phyloP scores from a whole-genome alignment of 2,888 invertebrate genomes.

The Protodeltote pygarga region DNA sequence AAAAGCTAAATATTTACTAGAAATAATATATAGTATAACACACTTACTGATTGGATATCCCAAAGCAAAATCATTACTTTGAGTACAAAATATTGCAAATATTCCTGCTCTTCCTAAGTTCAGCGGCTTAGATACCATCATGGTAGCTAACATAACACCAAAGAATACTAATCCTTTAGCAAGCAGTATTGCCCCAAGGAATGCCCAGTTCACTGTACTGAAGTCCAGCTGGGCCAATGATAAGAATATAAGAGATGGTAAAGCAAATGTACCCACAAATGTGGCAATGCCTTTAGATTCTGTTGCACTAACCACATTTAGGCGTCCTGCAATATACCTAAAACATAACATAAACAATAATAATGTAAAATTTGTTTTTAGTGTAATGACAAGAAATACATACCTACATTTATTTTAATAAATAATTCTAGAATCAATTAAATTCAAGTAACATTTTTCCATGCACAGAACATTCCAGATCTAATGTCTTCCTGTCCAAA shows the following conservation, averaged over 20 bases:
- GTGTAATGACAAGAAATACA: too few relatives aligned
- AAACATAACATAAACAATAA: constrained; percentile 42
- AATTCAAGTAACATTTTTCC: too few relatives aligned
- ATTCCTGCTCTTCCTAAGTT: constrained; percentile 95
- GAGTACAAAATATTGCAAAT: constrained; percentile 97
- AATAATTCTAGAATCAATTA: too few relatives aligned
- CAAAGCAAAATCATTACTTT: constrained; percentile 98
- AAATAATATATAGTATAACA: constrained; percentile 18
- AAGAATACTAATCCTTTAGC: constrained; percentile 95
- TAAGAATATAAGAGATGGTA: constrained; percentile 96
- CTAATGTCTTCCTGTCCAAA: too few relatives aligned
- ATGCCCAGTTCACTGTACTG: constrained; percentile 95
- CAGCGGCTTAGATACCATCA: constrained; percentile 92
- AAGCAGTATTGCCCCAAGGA: constrained; percentile 93
- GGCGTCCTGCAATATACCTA: constrained; percentile 94
- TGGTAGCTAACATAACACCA: constrained; percentile 91
- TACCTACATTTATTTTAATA: too few relatives aligned
- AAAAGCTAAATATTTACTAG: too few relatives aligned
- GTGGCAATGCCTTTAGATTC: constrained; percentile 96
- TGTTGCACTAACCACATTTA: constrained; percentile 92
- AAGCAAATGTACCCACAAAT: constrained; percentile 97
- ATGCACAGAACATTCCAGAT: too few relatives aligned
- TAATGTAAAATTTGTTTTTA: background rate
- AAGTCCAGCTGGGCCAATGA: constrained; percentile 95
- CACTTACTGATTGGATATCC: constrained; percentile 97